phyloP scores from a whole-genome alignment of 2,113 vertebrate genomes.

The Empidonax alnorum region DNA sequence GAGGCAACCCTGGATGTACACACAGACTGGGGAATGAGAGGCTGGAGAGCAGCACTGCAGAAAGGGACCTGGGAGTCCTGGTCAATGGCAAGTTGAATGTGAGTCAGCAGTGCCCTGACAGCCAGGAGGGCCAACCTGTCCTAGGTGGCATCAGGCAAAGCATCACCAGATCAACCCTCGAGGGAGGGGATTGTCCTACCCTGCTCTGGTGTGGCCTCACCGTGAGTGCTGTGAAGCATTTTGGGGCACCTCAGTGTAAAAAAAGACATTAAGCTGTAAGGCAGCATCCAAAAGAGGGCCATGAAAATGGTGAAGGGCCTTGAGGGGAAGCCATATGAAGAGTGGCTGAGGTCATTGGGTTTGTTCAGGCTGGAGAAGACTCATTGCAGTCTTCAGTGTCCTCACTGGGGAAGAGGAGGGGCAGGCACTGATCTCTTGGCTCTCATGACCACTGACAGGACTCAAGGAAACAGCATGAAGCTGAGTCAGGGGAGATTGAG shows the following conservation, averaged over 20 bases:
- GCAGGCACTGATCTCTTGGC: background rate
- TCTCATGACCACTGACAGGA: background rate
- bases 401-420: background rate
- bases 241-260: background rate
- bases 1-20: background rate
- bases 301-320: background rate
- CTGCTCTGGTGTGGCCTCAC: rapidly evolving
- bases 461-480: background rate
- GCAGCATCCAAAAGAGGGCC: background rate
- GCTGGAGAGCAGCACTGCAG: background rate
- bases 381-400: background rate
- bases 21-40: too few species aligned
- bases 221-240: background rate
- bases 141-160: background rate
- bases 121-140: background rate
- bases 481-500: background rate
- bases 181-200: background rate
- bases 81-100: rapidly evolving
- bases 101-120: background rate
- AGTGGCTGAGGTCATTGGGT: background rate
- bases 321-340: background rate
- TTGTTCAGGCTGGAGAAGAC: background rate
- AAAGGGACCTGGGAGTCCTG: background rate
- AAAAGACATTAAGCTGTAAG: background rate
- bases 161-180: background rate